Evolutionary conservation across 2,113 vertebrate species (phyloP).

Genomic region (Sebastes schlegelii): DNA sequence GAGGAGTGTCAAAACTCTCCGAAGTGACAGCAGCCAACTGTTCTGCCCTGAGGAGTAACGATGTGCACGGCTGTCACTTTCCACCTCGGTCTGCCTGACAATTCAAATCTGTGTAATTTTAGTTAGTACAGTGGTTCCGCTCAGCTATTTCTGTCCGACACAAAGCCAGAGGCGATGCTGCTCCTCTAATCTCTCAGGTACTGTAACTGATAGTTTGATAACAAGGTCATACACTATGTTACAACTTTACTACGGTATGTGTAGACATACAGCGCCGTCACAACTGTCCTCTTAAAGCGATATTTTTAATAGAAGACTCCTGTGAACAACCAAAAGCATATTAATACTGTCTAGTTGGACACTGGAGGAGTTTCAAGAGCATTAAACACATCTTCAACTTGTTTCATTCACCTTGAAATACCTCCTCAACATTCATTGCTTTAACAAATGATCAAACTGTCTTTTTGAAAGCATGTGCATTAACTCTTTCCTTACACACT

Average conservation of each 20-base stretch:
- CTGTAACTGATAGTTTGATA: slow-evolving; percentile 29
- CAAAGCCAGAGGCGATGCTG: slow-evolving; percentile 26
- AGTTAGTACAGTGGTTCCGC: slow-evolving; percentile 11
- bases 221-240: slow-evolving; percentile 14
- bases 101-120: slow-evolving; percentile 48
- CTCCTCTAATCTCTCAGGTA: slow-evolving; percentile 38
- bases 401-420: slow-evolving; percentile 7
- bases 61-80: slow-evolving; percentile 41
- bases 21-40: slow-evolving; percentile 38
- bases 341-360: not conserved
- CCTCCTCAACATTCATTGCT: not conserved
- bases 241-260: not conserved
- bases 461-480: slow-evolving; percentile 11
- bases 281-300: not conserved
- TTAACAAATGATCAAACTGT: not conserved
- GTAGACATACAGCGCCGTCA: not conserved
- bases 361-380: not conserved
- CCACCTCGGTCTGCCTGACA: slow-evolving; percentile 38
- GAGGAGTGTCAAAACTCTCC: slow-evolving; percentile 22
- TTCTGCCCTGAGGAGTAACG: slow-evolving; percentile 32
- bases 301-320: not conserved
- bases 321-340: not conserved
- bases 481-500: not conserved
- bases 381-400: not conserved
- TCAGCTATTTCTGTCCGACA: slow-evolving; percentile 25